phyloP scores from a whole-genome alignment of 2,797 vertebrate genomes.

The Alca torda region DNA sequence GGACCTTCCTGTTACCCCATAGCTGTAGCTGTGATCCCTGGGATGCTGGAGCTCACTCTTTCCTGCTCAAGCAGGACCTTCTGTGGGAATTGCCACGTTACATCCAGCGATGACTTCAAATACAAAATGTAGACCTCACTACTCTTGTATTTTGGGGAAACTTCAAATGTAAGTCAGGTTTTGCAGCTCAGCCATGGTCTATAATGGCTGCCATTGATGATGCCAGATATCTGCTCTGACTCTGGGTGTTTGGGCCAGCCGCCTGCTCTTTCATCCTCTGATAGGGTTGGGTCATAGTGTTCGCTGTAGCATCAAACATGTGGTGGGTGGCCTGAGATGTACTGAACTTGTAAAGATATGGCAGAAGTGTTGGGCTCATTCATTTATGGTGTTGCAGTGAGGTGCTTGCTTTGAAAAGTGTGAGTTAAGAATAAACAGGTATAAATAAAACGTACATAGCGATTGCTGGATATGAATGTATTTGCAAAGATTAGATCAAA shows the following conservation, averaged over 20 bases:
- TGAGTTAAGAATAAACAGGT: neutral
- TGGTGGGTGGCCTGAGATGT: neutral
- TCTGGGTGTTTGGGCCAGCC: neutral
- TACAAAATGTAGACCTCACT: neutral
- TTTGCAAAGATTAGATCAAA: neutral
- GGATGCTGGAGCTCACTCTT: neutral
- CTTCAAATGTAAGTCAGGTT: neutral
- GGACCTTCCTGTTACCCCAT: neutral
- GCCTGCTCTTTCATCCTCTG: neutral
- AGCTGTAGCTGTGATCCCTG: neutral
- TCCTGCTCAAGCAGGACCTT: neutral
- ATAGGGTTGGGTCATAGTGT: neutral
- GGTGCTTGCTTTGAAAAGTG: neutral
- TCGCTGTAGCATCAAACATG: neutral
- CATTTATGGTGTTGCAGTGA: neutral
- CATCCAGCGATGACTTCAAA: neutral
- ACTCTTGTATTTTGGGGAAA: neutral
- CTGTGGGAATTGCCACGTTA: fast-evolving
- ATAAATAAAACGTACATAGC: neutral
- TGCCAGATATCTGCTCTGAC: neutral
- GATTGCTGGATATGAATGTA: neutral
- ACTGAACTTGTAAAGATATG: neutral
- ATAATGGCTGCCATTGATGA: neutral
- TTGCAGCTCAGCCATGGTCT: neutral
- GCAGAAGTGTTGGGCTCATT: neutral